Evolutionary conservation across 2,888 invertebrate species (phyloP).

Genomic region (Meloe dianella): DNA sequence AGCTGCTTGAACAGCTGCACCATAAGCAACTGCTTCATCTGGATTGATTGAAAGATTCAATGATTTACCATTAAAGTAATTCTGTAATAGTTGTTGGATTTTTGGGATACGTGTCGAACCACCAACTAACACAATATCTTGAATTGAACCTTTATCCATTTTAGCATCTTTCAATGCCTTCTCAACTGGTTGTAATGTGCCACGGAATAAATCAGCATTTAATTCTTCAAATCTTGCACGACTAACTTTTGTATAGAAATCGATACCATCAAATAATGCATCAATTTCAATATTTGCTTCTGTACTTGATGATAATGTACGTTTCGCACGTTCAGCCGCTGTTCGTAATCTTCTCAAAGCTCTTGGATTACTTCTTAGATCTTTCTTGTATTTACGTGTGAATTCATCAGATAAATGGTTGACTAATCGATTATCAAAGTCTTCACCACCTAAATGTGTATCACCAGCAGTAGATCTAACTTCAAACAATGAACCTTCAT

Average conservation of each 20-base stretch:
- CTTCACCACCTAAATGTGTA: conserved; percentile 92
- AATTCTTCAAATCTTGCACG: conserved; percentile 97
- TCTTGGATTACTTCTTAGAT: conserved; percentile 84
- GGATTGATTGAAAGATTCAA: conserved; percentile 96
- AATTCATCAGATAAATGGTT: conserved; percentile 89
- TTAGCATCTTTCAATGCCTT: conserved; percentile 95
- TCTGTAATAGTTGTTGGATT: conserved; percentile 94
- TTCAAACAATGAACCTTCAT: conserved; percentile 52
- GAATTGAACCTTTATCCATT: conserved; percentile 85
- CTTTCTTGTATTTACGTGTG: conserved; percentile 92
- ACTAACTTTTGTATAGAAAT: conserved; percentile 95
- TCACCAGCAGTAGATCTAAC: conserved; percentile 96
- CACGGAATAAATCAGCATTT: conserved; percentile 93
- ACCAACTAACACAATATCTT: conserved; percentile 77
- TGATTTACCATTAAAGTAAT: conserved; percentile 96
- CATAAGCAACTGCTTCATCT: conserved; percentile 97
- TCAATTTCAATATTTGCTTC: conserved; percentile 95
- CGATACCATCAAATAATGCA: conserved; percentile 92
- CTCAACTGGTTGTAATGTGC: conserved; percentile 96
- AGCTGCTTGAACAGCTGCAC: conserved; percentile 95
- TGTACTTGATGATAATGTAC: conserved; percentile 84
- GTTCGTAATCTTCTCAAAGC: conserved; percentile 90
- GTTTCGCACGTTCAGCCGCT: conserved; percentile 84
- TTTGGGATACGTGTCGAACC: conserved; percentile 95
- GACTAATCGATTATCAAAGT: conserved; percentile 91